Conservation (phyloP, 1,140 invertebrate species). For the Hycleus phaleratus region DNA sequence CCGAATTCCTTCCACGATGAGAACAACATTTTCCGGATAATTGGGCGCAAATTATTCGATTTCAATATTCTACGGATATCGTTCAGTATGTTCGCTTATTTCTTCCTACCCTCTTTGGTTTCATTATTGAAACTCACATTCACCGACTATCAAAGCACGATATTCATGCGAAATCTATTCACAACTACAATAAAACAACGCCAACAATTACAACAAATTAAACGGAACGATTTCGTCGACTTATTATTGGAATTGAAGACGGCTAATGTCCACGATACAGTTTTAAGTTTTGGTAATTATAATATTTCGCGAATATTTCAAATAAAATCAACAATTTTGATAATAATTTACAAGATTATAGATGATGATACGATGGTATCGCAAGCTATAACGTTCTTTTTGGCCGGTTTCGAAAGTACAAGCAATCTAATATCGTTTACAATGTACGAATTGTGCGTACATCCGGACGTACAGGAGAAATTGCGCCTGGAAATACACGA, state of each 20-base stretch:
- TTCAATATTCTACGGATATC: slow-evolving; percentile 10
- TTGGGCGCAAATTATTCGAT: slow-evolving; percentile 26
- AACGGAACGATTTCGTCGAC: slow-evolving; percentile 31
- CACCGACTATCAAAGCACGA: slow-evolving; percentile 17
- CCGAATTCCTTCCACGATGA: slow-evolving; percentile 40
- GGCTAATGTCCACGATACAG: slow-evolving; percentile 1
- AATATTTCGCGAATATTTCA: neutral
- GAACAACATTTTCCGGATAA: slow-evolving; percentile 38
- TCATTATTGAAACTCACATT: slow-evolving; percentile 31
- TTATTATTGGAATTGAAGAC: slow-evolving; percentile 26
- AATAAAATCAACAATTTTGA: neutral
- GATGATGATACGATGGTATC: slow-evolving; percentile 46
- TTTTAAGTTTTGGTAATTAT: slow-evolving; percentile 3
- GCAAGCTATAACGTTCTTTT: slow-evolving; percentile 53
- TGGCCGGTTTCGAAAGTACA: slow-evolving; percentile 55
- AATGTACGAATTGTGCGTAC: slow-evolving; percentile 56
- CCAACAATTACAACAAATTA: neutral
- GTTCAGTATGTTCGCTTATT: slow-evolving; percentile 29
- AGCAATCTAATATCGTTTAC: slow-evolving; percentile 59
- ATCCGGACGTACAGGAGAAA: slow-evolving; percentile 42
- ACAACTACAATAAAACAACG: slow-evolving; percentile 21
- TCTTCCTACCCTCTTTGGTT: slow-evolving; percentile 30
- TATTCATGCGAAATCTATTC: slow-evolving; percentile 23
- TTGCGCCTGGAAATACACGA: slow-evolving; percentile 39
- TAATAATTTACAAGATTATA: slow-evolving; percentile 1